Percentiles rank a stretch among this genome's conserved stretches.
Conservation (phyloP, 2,888 invertebrate species). For the Clivina fossor region DNA sequence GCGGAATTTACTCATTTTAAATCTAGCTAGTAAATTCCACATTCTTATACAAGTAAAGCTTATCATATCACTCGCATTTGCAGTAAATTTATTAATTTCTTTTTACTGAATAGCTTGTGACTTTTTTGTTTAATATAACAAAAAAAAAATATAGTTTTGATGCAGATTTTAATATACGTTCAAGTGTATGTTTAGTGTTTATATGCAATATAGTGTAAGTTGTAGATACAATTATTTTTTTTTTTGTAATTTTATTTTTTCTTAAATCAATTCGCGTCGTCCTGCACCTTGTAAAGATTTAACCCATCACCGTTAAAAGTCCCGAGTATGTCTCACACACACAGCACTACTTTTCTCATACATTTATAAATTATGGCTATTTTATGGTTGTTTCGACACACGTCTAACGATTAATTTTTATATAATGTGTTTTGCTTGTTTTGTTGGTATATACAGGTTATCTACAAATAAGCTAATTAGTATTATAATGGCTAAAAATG, state of each 20-base stretch:
- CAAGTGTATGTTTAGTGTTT: neutral
- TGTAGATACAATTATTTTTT: neutral
- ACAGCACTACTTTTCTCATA: too few relatives aligned
- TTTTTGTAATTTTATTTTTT: neutral
- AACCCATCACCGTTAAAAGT: neutral
- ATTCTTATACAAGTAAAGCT: constrained; percentile 16
- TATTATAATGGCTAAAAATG: too few relatives aligned
- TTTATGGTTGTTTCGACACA: too few relatives aligned
- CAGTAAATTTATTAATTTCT: too few relatives aligned
- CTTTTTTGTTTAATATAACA: too few relatives aligned
- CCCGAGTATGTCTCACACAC: neutral
- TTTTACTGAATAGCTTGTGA: constrained; percentile 5
- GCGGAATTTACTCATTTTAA: constrained; percentile 13
- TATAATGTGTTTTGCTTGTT: neutral
- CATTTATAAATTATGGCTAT: too few relatives aligned
- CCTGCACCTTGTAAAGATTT: neutral
- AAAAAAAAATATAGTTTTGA: too few relatives aligned
- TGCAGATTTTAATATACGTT: too few relatives aligned
- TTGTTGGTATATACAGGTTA: constrained; percentile 5
- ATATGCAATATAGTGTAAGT: neutral
- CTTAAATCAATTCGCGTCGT: neutral
- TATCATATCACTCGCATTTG: constrained; percentile 5
- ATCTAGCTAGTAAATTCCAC: too few relatives aligned
- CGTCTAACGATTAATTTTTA: neutral
- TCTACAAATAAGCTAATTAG: constrained; percentile 9